Base-by-base conservation (phyloP, 53 echinoderm and acorn worm species). In the Mesocentrotus franciscanus region DNA sequence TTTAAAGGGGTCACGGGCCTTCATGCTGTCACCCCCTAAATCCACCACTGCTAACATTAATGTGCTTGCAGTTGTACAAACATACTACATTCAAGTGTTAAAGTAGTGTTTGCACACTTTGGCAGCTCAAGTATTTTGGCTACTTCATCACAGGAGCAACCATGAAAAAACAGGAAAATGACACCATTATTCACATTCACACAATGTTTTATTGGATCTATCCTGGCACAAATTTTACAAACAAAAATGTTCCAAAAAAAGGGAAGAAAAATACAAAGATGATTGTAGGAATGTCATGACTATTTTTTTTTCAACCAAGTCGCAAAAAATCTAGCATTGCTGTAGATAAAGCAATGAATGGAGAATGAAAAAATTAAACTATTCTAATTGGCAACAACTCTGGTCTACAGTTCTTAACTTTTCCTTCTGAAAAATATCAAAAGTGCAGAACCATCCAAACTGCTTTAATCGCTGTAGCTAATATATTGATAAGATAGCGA, bases 191-290 rank as follows among this genome's bases (percentile, higher is more conserved):
- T 94, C 87, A 94, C 95, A 94, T 94, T 87, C 95, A 94, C 95
- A 94, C 95, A 94, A 70, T 61, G 32, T 60, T 85, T 85, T 85
- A 85, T 94, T 83, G 61, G 61, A 34, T 83, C 94, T 94, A 94
- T 94, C 36, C 66, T 94, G 95, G 95, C 87, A 94, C 95, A 94
- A 94, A 56, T 56, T 91, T 91, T 56, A 74, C 92, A 92, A 49
- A 92, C 8, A 71, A 72, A 72, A n/a, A 56, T 12, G 8, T 22
- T 15, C 9, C 22, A 75, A 75, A 71, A 71, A 60, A 74, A n/a
- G 39, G 30, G 33, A 7, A 93, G 33, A 93, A 78, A 71, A 81
- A 56, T 68, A 92, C 56, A 78, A 66, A 30, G 62, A 20, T 78
- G 30, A 60, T 61, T 24, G 17, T 18, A 94, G 95, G 95, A 94